A percentile compares a stretch with the other conserved stretches of the same genome.
phyloP scores from a whole-genome alignment of 2,797 vertebrate genomes.

The Hydrolagus colliei region DNA sequence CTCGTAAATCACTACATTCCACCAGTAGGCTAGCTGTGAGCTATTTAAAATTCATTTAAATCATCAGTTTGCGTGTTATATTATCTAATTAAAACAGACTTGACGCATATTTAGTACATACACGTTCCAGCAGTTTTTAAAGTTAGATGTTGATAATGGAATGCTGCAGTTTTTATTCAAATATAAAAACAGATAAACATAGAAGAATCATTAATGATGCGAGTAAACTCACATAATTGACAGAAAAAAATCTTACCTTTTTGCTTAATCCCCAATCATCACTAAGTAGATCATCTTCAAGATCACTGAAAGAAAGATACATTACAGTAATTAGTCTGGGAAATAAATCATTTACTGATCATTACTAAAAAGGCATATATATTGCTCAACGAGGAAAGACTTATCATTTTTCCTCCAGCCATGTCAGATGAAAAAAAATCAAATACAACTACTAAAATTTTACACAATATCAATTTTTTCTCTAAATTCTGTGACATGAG shows the following conservation, averaged over 20 bases:
- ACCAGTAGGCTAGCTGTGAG: no score
- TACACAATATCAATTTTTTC: not conserved
- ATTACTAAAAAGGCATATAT: not conserved
- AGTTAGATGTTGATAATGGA: no score
- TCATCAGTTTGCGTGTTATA: no score
- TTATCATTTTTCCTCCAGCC: not conserved
- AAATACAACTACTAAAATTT: not conserved
- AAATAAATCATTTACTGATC: not conserved
- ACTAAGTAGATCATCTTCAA: constrained; percentile 87
- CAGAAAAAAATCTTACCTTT: constrained; percentile 68
- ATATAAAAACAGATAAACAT: not conserved
- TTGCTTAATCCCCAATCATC: constrained; percentile 83
- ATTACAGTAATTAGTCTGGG: not conserved
- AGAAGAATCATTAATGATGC: not conserved
- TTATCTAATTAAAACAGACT: no score
- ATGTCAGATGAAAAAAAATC: not conserved
- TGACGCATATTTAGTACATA: no score
- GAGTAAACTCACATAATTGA: not conserved
- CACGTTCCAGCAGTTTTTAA: no score
- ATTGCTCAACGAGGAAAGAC: not conserved
- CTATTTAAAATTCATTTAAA: no score
- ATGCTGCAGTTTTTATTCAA: not conserved
- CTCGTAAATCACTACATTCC: no score
- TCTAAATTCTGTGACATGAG: not conserved
- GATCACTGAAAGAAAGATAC: constrained; percentile 63